Evolutionary conservation across 1,140 invertebrate genomes (phyloP), one percentile per base, ranked within the genome.

Genomic region (Luehdorfia chinensis): DNA sequence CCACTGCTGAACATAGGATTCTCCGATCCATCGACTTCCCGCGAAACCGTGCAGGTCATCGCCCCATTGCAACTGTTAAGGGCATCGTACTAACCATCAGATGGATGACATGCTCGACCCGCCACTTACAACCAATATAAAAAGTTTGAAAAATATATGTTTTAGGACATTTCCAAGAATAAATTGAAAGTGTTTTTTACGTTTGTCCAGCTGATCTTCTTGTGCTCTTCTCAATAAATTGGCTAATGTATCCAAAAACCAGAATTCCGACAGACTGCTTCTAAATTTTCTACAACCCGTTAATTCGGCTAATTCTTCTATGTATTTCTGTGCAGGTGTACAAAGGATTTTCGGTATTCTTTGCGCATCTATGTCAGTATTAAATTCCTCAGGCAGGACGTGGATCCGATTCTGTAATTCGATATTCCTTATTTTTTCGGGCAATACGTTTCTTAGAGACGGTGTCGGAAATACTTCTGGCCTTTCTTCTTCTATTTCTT

Each of bases 201-300:
- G 19, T 59, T 59, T 63, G 32, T 71, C 59, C 49, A 85, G 45
- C 3, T 44, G 15, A 19, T 80, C 77, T 3, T 72, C 60, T 14
- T 86, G 83, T 0, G 78, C 80, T 5, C 80, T 51, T 43, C 75
- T 64, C 43, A 86, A 44, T 36, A 86, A 15, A 45, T 79, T 77
- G 7, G 80, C 78, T 23, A 86, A 8, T 0, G 80, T 86, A 25
- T 86, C 83, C 55, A 86, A 28, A 32, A 86, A 79, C 83, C 83
- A 86, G 39, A 47, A 84, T 25, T 86, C 83, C 0, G 80, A 76
- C 36, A 81, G 44, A 43, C 72, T 81, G 7, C 50, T 69, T 33
- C 59, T 81, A 39, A 83, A 84, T 18, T 49, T 47, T 1, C 21
- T 66, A 39, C 83, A 86, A 0, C 80, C 83, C 0, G 71, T 66